Evolutionary conservation across 2,797 vertebrate species (phyloP), one percentile per base, ranked within the genome.

Genomic region (Leontocebus nigricollis): DNA sequence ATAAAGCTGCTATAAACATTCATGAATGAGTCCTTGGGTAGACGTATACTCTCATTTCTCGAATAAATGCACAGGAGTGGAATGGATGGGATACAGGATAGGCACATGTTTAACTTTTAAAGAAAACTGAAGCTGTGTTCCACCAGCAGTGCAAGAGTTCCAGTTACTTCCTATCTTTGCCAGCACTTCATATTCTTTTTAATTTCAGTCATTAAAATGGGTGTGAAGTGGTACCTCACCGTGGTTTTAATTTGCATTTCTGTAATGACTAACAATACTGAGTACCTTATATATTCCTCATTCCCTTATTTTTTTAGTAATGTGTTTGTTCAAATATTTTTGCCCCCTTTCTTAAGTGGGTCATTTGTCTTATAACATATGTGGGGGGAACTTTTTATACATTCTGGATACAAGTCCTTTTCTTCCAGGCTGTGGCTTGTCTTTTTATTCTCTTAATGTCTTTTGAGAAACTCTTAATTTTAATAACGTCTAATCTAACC

Each of bases 241-340:
- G 17, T 46, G 79, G 27, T n/a, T 95, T 96, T 77, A 77, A 70
- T 46, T 73, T 92, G 44, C 59, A 88, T 94, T 95, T 90, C 70
- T 44, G 4, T 80, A 86, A 70, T 64, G 14, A 86, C 7, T 77
- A 52, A 57, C 67, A 20, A 89, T 46, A 5, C 8, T 50, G 33
- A 93, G 7, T 57, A 81, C 55, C 27, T 96, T 36, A 36, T 33
- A 22, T 81, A 0, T 79, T 90, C 11, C 15, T 26, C 11, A 41
- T 33, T 70, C 36, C n/a, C 52, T 12, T 52, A 39, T 46, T 46
- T 57, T 55, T 77, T 94, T 52, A 27, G 57, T 2, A 0, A 91
- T 76, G 7, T 39, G 1, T 87, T 22, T 44, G 12, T 80, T 88
- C 33, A 46, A 94, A 55, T 86, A 82, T 85, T 81, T 86, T 91